Evolutionary conservation across 1,140 invertebrate genomes (phyloP), one percentile per base, ranked within the genome.

Genomic region (Drosophila virilis): DNA sequence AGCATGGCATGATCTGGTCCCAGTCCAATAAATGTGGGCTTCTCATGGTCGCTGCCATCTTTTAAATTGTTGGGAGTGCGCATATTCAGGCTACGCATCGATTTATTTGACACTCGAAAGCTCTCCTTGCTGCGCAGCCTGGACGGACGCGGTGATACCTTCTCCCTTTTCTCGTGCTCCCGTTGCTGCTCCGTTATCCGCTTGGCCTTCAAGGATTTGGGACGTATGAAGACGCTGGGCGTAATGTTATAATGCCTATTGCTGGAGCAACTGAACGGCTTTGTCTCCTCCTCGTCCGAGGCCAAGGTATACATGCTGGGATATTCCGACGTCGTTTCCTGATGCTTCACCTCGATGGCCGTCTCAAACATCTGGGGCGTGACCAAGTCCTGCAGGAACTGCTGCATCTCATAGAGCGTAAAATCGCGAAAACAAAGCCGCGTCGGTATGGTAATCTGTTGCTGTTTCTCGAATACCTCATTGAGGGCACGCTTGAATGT

Each of bases 361-460:
- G 64, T 46, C 8, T 71, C 57, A 8, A 71, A 69, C 69, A 76
- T 90, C 60, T 85, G 40, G 0, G 76, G 76, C 0, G 90, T 91
- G 12, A 90, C 58, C n/a, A 91, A 37, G 35, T 85, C 78, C 10
- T 52, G 10, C 0, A 91, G 38, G 22, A 91, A 91, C 33, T 61
- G 28, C 6, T 91, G 46, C 80, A 85, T 89, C 59, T 91, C 76
- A 33, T 66, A 91, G 0, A 91, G 68, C 0, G 90, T 91, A 38
- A 91, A 91, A 15, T 91, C 90, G 9, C 90, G 81, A 62, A 89
- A 91, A 35, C 90, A 91, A 1, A 91, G 70, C 2, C 74, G 69
- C 0, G 83, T 80, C 1, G 90, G 90, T 33, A 91, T 75, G 1
- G 74, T 54, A 1, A 69, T 43, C 9, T 89, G 46, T 6, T 80